Evolutionary conservation across 2,888 invertebrate species (phyloP), one percentile per base, ranked within the genome.

Genomic region (Oscheius onirici): DNA sequence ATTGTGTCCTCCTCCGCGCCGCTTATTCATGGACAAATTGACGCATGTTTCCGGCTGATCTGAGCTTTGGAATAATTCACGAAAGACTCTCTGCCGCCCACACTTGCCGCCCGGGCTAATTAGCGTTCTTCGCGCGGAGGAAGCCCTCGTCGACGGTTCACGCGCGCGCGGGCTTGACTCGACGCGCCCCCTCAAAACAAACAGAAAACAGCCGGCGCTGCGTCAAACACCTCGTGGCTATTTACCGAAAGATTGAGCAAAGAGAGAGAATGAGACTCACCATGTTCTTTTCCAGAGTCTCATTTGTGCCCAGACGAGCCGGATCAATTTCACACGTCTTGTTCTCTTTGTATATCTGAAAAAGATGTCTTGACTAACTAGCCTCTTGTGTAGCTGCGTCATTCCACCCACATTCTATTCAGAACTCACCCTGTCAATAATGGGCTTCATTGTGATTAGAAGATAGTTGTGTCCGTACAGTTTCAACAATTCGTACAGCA

Each of bases 261-360:
- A 8, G 24, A n/a, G n/a, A n/a, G n/a, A n/a, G n/a, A n/a, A n/a
- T n/a, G 17, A 20, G 11, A 46, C 77, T 46, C 34, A 83, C 83
- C 68, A 69, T 71, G 71, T 84, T 84, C 58, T 78, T 73, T 43
- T 82, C 82, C 20, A 81, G 11, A 63, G 69, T 46, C 74, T 83
- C 20, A 73, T 80, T 20, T 55, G 40, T 24, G 13, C 20, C 26
- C 34, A 87, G 58, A 52, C 82, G 76, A 22, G 79, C 57, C 24
- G 87, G 87, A 61, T 87, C 86, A 51, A 87, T 83, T 73, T 87
- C 87, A 65, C 87, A 87, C 54, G 80, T 82, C 66, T 82, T 82
- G 20, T 78, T 71, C 58, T 87, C 87, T 57, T 80, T 79, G 80
- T 79, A 87, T 43, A 86, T 86, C 85, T 86, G 61, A 60, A 79